Percentiles rank a stretch among this genome's conserved stretches.
These are phyloP conservation scores for Xanthorhoe designata DNA, from an alignment of 2,888 invertebrate genomes.

Conservation along the genomic window DNA sequence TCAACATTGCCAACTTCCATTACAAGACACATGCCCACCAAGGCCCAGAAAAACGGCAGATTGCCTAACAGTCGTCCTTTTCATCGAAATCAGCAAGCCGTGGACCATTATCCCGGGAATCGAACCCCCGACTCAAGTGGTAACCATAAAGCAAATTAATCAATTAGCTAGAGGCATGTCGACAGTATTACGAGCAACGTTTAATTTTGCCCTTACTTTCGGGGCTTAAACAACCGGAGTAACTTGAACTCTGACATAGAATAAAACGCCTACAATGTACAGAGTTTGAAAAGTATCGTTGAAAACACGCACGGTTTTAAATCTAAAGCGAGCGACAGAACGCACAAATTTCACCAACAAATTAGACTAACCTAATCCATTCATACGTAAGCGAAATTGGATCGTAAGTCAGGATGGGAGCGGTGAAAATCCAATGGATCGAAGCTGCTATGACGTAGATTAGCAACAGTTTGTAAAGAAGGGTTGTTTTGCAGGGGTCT, in stretches of 20 bases:
- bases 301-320: conserved; percentile 11
- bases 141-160: conserved; percentile 85
- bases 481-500: conserved; percentile 49
- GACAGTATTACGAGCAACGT: conserved; percentile 82
- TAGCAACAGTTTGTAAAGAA: conserved; percentile 24
- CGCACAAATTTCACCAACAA: conserved; percentile 8
- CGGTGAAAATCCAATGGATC: conserved; percentile 11
- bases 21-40: conserved; percentile 48
- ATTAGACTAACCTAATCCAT: not conserved
- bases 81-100: conserved; percentile 72
- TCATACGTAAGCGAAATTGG: conserved; percentile 8
- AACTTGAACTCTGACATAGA: conserved; percentile 46
- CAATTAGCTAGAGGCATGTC: conserved; percentile 85
- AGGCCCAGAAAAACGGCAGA: conserved; percentile 77
- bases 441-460: conserved; percentile 1
- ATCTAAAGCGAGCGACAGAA: conserved; percentile 11
- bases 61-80: conserved; percentile 78
- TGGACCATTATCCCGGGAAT: conserved; percentile 75
- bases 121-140: conserved; percentile 78
- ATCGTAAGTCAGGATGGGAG: conserved; percentile 6
- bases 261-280: conserved; percentile 10
- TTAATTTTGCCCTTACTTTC: conserved; percentile 77
- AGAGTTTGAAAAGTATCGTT: conserved; percentile 7
- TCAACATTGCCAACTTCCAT: conserved; percentile 50
- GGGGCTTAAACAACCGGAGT: conserved; percentile 53